phyloP scores from a whole-genome alignment of 1,140 invertebrate species.

The Drosophila simulans region DNA sequence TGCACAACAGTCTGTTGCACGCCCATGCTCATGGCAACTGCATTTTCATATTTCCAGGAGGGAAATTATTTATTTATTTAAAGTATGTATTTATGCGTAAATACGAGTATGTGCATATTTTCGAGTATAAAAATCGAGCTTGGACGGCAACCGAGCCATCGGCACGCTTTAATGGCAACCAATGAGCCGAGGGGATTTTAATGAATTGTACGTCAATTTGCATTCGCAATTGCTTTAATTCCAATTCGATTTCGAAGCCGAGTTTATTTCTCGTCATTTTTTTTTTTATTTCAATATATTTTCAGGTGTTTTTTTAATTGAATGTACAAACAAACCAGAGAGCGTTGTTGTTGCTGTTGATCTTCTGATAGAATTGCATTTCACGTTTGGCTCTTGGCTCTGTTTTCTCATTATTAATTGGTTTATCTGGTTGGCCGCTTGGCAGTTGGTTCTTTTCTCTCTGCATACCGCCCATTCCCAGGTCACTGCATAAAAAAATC shows the following conservation, averaged over 20 bases:
- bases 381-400: slow-evolving; percentile 50
- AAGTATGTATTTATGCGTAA: slow-evolving; percentile 29
- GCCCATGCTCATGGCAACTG: not conserved
- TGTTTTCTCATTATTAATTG: slow-evolving; percentile 67
- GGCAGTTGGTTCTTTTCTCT: slow-evolving; percentile 33
- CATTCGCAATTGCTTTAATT: slow-evolving; percentile 64
- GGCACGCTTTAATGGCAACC: slow-evolving; percentile 60
- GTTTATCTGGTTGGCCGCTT: slow-evolving; percentile 45
- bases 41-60: slow-evolving; percentile 30
- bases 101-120: slow-evolving; percentile 9
- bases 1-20: slow-evolving; percentile 16
- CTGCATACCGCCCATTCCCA: not conserved
- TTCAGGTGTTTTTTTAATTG: slow-evolving; percentile 54
- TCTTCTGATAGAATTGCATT: slow-evolving; percentile 52
- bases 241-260: slow-evolving; percentile 50
- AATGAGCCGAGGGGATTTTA: slow-evolving; percentile 69
- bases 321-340: slow-evolving; percentile 53
- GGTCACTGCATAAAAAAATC: slow-evolving; percentile 36
- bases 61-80: slow-evolving; percentile 45
- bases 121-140: slow-evolving; percentile 32
- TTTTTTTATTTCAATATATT: slow-evolving; percentile 5
- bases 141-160: slow-evolving; percentile 32
- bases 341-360: slow-evolving; percentile 27
- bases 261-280: slow-evolving; percentile 19
- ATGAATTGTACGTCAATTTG: slow-evolving; percentile 76